phyloP scores from a whole-genome alignment of 2,888 invertebrate species.

The Eurytoma adleriae region DNA sequence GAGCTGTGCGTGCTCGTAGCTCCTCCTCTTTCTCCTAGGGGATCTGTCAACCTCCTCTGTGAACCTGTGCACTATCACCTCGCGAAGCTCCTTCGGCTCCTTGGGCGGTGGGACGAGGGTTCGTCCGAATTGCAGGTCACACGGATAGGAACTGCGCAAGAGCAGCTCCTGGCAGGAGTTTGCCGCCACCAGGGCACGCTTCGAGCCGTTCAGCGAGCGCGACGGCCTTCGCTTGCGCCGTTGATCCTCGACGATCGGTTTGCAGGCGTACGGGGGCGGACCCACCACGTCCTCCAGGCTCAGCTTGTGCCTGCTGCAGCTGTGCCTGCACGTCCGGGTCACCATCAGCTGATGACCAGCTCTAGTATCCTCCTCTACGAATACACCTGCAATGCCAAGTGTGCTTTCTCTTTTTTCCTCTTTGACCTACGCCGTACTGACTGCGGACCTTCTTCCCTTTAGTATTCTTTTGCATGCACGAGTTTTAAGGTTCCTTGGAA shows the following conservation, averaged over 20 bases:
- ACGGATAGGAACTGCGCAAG: background rate
- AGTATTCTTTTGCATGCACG: too few relatives aligned
- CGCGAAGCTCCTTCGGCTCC: conserved; percentile 17
- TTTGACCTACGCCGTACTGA: background rate
- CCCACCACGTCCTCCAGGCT: conserved; percentile 3
- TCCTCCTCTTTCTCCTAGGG: conserved; percentile 63
- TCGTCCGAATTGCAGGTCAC: conserved; percentile 27
- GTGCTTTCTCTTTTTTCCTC: background rate
- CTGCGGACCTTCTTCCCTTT: background rate
- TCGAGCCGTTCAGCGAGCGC: conserved; percentile 58
- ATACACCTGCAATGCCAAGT: conserved; percentile 63
- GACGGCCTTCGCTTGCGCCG: conserved; percentile 47
- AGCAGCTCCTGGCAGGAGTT: background rate
- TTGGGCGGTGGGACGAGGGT: background rate
- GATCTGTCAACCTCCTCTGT: background rate
- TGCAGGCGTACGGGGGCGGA: conserved; percentile 17
- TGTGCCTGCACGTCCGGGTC: conserved; percentile 40
- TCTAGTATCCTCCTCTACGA: conserved; percentile 65
- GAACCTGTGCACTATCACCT: conserved; percentile 46
- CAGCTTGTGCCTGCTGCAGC: conserved; percentile 31
- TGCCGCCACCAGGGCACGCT: conserved; percentile 47
- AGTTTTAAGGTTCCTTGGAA: too few relatives aligned
- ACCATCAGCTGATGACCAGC: conserved; percentile 41
- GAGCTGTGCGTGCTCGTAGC: conserved; percentile 66
- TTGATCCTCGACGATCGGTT: conserved; percentile 34